Percentiles rank a stretch among this genome's conserved stretches.
These are phyloP conservation scores for Argopecten irradians DNA, from an alignment of 1,140 invertebrate genomes.

Conservation along the genomic window DNA sequence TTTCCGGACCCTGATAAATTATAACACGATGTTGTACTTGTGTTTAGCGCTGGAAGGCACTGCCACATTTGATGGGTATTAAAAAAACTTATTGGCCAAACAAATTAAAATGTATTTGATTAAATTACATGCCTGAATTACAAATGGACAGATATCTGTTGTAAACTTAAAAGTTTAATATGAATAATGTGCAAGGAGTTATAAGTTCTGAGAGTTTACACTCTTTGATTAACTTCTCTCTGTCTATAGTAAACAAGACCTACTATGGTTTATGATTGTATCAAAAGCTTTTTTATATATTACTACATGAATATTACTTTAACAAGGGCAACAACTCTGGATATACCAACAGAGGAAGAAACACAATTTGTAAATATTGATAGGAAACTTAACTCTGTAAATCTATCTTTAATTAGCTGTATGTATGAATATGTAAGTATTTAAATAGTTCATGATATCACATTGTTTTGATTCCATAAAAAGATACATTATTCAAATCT, in stretches of 20 bases:
- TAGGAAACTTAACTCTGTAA: too few relatives aligned
- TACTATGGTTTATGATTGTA: too few relatives aligned
- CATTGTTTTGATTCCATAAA: neutral
- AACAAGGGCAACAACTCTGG: too few relatives aligned
- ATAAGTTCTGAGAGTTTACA: neutral
- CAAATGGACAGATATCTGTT: neutral
- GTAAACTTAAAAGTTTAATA: neutral
- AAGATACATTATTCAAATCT: neutral
- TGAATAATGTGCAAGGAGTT: neutral
- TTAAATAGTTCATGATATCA: too few relatives aligned
- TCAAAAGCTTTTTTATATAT: too few relatives aligned
- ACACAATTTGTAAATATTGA: too few relatives aligned
- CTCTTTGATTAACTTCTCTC: too few relatives aligned
- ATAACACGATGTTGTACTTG: neutral
- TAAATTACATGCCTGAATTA: neutral
- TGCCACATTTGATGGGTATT: neutral
- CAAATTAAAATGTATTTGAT: neutral
- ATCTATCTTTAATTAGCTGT: too few relatives aligned
- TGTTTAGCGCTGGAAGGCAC: neutral
- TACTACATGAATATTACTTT: too few relatives aligned
- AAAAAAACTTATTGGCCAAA: neutral
- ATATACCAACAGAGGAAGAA: too few relatives aligned
- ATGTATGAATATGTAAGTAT: too few relatives aligned
- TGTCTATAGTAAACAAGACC: too few relatives aligned
- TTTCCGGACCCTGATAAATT: neutral